Percentiles rank a stretch among this genome's conserved stretches.
Conservation (phyloP, 1,140 invertebrate genomes). For the Drosophila nigromelanica region DNA sequence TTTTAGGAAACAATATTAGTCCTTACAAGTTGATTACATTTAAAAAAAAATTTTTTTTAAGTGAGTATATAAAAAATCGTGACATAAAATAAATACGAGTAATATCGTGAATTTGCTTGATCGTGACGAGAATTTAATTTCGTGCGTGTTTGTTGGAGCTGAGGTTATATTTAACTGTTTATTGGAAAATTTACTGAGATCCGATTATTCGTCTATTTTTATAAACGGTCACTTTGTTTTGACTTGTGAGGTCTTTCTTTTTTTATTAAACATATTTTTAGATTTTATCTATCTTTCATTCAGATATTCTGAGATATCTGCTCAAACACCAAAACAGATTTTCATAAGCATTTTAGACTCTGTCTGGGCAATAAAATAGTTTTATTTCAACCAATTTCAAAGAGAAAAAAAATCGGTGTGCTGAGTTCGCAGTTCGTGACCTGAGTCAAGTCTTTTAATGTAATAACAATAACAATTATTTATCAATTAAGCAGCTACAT, state of each 20-base stretch:
- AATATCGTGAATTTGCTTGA: neutral
- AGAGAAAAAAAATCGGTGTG: neutral
- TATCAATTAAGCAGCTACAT: conserved; percentile 72
- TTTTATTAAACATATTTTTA: too few species aligned
- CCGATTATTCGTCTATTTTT: too few species aligned
- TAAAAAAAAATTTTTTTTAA: neutral
- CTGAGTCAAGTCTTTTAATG: conserved; percentile 52
- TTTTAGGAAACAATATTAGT: too few species aligned
- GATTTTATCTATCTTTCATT: too few species aligned
- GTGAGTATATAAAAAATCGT: neutral
- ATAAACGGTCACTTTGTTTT: neutral
- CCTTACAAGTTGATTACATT: too few species aligned
- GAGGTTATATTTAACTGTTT: neutral
- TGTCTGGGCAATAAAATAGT: too few species aligned
- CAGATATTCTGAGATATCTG: too few species aligned
- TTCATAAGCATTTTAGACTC: too few species aligned
- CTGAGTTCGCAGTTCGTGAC: conserved; percentile 4
- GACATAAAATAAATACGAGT: neutral
- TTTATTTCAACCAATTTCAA: neutral
- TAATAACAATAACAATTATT: conserved; percentile 73
- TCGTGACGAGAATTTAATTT: neutral
- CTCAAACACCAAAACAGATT: too few species aligned
- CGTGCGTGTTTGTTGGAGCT: neutral
- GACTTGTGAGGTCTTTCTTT: too few species aligned
- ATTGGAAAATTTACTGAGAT: too few species aligned